Conservation (phyloP, 2,113 vertebrate genomes). For the Chaenogobius annularis region DNA sequence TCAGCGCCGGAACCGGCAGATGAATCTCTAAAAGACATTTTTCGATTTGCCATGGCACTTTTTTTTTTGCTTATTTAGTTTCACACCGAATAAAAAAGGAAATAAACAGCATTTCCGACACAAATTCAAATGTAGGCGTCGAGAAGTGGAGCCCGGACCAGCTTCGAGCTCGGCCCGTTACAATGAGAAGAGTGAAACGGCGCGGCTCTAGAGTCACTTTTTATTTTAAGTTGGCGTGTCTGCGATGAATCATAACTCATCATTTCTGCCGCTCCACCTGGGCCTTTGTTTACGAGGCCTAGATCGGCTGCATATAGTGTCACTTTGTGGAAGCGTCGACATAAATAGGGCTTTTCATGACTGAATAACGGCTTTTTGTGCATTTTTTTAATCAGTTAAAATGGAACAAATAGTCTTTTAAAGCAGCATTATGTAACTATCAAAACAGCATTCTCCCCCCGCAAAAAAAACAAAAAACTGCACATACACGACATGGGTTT, state of each 20-base stretch:
- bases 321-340: slow-evolving; percentile 32
- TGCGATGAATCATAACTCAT: slow-evolving; percentile 38
- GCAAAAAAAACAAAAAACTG: neutral
- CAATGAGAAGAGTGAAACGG: slow-evolving; percentile 18
- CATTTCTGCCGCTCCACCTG: slow-evolving; percentile 28
- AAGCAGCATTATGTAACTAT: neutral
- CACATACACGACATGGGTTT: neutral
- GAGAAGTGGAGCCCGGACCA: slow-evolving; percentile 3
- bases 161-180: slow-evolving; percentile 10
- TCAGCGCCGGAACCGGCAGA: too few species aligned
- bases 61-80: neutral
- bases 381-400: neutral
- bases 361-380: neutral
- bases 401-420: neutral
- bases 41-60: neutral
- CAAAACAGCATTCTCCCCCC: too few species aligned
- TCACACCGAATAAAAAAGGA: neutral
- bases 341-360: slow-evolving; percentile 10
- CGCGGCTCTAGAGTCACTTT: slow-evolving; percentile 22
- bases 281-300: slow-evolving; percentile 36
- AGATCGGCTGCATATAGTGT: slow-evolving; percentile 35
- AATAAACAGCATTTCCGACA: slow-evolving; percentile 12
- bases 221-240: slow-evolving; percentile 31
- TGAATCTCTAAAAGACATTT: neutral
- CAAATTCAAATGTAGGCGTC: slow-evolving; percentile 16